Conservation (phyloP, 2,888 invertebrate species). For the Falcaria lacertinaria region DNA sequence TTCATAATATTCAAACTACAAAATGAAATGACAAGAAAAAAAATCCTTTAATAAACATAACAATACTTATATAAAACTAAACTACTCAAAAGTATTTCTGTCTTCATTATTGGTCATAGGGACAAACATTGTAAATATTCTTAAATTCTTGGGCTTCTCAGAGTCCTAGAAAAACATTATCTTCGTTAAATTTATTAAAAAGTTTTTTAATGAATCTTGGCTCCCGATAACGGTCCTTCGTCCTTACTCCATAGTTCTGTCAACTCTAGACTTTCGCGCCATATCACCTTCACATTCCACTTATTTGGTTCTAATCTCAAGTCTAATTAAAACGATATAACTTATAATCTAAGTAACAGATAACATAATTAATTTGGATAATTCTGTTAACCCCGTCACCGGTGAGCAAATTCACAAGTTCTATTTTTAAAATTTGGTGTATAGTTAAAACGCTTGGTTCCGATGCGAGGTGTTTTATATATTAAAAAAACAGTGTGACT, state of each 20-base stretch:
- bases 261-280: too few relatives aligned
- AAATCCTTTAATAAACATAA: not conserved
- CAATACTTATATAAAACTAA: not conserved
- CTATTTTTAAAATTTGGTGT: not conserved
- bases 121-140: conserved; percentile 42
- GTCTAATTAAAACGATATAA: too few relatives aligned
- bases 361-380: too few relatives aligned
- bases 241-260: too few relatives aligned
- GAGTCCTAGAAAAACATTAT: conserved; percentile 31
- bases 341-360: too few relatives aligned
- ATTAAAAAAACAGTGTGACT: conserved; percentile 35
- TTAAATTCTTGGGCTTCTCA: conserved; percentile 26
- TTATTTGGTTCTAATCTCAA: too few relatives aligned
- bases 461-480: not conserved
- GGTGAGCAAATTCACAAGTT: not conserved
- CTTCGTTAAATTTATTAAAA: too few relatives aligned
- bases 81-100: not conserved
- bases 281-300: too few relatives aligned
- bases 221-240: too few relatives aligned
- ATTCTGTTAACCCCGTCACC: too few relatives aligned
- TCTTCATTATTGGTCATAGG: conserved; percentile 23
- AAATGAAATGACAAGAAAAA: not conserved
- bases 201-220: too few relatives aligned
- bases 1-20: too few relatives aligned
- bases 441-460: not conserved